Evolutionary conservation across 2,113 vertebrate genomes (phyloP).

Genomic region (Burhinus bistriatus): DNA sequence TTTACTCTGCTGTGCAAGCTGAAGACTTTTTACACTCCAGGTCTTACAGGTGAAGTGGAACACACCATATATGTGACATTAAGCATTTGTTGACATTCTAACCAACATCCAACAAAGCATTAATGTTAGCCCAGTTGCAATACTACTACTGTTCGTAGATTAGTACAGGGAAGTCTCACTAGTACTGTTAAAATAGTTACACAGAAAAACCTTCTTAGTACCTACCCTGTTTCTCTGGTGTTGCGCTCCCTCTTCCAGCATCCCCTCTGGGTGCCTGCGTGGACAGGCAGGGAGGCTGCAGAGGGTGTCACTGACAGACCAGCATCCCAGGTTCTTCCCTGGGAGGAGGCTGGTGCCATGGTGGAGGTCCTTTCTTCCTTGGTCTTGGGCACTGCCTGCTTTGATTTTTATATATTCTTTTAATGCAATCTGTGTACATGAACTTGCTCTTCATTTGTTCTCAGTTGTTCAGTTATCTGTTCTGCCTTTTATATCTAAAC

Average conservation of each 20-base stretch:
- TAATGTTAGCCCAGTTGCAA: not conserved
- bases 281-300: not conserved
- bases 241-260: not conserved
- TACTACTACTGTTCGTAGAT: not conserved
- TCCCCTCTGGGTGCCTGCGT: not conserved
- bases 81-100: not conserved
- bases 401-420: not conserved
- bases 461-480: not conserved
- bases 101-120: not conserved
- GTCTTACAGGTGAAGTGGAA: not conserved
- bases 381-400: not conserved
- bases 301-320: not conserved
- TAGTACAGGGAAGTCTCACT: not conserved
- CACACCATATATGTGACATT: not conserved
- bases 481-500: not conserved
- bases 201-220: not conserved
- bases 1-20: not conserved
- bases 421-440: not conserved
- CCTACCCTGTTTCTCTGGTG: not conserved
- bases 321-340: not conserved
- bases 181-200: not conserved
- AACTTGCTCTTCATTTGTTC: not conserved
- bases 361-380: not conserved
- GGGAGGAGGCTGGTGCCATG: not conserved
- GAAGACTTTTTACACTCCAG: not conserved